These are phyloP conservation scores for Lytechinus pictus DNA, from an alignment of 35 echinoderm and acorn worm genomes.

Conservation along the genomic window DNA sequence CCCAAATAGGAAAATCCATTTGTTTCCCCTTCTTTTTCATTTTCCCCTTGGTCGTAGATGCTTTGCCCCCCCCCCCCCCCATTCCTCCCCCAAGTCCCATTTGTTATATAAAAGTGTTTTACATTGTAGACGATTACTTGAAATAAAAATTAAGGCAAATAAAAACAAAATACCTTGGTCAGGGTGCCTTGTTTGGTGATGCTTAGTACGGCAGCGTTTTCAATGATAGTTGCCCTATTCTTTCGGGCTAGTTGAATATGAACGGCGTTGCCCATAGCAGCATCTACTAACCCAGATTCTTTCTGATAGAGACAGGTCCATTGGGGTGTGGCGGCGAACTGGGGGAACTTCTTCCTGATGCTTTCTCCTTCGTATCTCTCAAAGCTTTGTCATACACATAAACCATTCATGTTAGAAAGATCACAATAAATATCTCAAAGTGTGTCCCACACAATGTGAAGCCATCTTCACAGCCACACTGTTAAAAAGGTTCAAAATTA, in stretches of 20 bases:
- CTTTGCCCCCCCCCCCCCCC: too few species aligned
- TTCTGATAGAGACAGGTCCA: conserved; percentile 58
- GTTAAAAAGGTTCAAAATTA: too few species aligned
- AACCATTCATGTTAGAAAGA: neutral
- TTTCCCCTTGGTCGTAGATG: too few species aligned
- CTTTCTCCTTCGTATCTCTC: conserved; percentile 60
- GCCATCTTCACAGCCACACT: too few species aligned
- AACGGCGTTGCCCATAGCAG: conserved; percentile 72
- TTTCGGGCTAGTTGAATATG: conserved; percentile 83
- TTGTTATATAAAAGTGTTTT: too few species aligned
- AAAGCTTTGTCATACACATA: conserved; percentile 50
- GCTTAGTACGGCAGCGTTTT: conserved; percentile 46
- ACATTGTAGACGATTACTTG: neutral
- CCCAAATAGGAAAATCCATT: too few species aligned
- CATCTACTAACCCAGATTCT: conserved; percentile 75
- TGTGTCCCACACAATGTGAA: too few species aligned
- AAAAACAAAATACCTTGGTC: neutral
- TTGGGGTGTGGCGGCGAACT: conserved; percentile 56
- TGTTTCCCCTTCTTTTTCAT: too few species aligned
- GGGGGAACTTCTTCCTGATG: conserved; percentile 67
- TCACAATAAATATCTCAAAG: too few species aligned
- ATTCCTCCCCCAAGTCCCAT: too few species aligned
- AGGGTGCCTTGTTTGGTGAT: conserved; percentile 37
- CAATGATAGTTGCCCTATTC: conserved; percentile 66
- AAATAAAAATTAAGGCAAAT: neutral